phyloP scores from a whole-genome alignment of 2,113 vertebrate species.

The Amphiprion ocellaris region DNA sequence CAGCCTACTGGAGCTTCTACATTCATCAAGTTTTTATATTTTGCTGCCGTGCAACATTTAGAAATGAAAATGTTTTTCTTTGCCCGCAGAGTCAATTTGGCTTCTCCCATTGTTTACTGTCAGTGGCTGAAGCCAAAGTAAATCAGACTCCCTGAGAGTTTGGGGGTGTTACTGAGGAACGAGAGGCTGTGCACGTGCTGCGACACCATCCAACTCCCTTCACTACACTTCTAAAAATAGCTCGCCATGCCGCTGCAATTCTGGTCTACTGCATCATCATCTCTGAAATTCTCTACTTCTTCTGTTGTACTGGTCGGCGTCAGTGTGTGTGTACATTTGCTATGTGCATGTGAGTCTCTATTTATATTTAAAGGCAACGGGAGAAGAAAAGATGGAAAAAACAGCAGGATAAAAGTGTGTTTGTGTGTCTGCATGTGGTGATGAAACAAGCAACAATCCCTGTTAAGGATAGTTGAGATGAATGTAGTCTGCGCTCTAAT shows the following conservation, averaged over 20 bases:
- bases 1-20: background rate
- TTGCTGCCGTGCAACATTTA: background rate
- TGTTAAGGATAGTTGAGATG: conserved; percentile 14
- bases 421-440: background rate
- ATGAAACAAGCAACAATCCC: conserved; percentile 19
- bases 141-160: conserved; percentile 25
- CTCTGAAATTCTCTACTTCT: conserved; percentile 29
- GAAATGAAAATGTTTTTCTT: background rate
- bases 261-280: conserved; percentile 32
- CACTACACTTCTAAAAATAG: conserved; percentile 67
- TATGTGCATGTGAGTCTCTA: background rate
- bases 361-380: conserved; percentile 3
- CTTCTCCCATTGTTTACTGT: conserved; percentile 18
- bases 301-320: background rate
- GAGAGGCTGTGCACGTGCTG: conserved; percentile 40
- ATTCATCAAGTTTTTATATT: background rate
- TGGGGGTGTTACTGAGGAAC: conserved; percentile 20
- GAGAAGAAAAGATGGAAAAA: background rate
- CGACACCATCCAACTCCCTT: conserved; percentile 49
- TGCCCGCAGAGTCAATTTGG: background rate
- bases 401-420: background rate
- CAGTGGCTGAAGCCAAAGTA: conserved; percentile 18
- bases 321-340: background rate
- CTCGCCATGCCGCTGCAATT: conserved; percentile 38
- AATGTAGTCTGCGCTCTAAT: conserved; percentile 50